Evolutionary conservation across 1,140 invertebrate species (phyloP).

Genomic region (Penaeus indicus): DNA sequence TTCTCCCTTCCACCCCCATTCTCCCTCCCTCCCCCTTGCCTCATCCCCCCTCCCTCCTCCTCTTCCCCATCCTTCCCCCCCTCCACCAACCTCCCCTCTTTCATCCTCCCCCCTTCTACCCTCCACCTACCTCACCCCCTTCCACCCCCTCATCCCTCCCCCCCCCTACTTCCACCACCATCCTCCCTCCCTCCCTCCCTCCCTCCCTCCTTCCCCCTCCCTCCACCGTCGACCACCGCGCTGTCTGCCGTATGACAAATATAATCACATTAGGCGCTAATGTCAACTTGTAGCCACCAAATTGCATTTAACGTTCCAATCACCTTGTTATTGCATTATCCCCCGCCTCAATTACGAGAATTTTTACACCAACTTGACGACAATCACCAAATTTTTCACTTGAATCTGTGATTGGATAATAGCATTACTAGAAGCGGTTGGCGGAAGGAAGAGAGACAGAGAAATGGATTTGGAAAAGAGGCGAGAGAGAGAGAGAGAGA

Average conservation of each 20-base stretch:
- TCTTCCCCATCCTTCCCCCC: too few relatives aligned
- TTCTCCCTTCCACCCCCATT: too few relatives aligned
- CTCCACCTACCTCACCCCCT: too few relatives aligned
- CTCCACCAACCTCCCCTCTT: too few relatives aligned
- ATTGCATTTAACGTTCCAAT: constrained; percentile 57
- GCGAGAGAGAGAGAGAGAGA: not conserved
- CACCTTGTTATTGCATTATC: constrained; percentile 56
- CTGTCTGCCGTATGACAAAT: constrained; percentile 30
- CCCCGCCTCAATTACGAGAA: constrained; percentile 56
- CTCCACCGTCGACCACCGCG: constrained; percentile 7
- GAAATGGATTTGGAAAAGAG: not conserved
- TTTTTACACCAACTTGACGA: constrained; percentile 62
- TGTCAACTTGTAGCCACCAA: constrained; percentile 49
- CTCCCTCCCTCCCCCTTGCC: too few relatives aligned
- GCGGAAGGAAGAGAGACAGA: not conserved
- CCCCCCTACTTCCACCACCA: not conserved
- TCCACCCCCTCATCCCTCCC: not conserved
- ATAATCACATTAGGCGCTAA: constrained; percentile 55
- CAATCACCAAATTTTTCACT: constrained; percentile 62
- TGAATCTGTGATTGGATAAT: constrained; percentile 62
- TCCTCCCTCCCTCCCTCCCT: not conserved
- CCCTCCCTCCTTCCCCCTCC: not conserved
- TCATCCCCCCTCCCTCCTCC: too few relatives aligned
- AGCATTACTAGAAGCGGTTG: constrained; percentile 19
- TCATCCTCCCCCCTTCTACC: too few relatives aligned